Evolutionary conservation across 2,113 vertebrate species (phyloP).

Genomic region (Phaethon lepturus): DNA sequence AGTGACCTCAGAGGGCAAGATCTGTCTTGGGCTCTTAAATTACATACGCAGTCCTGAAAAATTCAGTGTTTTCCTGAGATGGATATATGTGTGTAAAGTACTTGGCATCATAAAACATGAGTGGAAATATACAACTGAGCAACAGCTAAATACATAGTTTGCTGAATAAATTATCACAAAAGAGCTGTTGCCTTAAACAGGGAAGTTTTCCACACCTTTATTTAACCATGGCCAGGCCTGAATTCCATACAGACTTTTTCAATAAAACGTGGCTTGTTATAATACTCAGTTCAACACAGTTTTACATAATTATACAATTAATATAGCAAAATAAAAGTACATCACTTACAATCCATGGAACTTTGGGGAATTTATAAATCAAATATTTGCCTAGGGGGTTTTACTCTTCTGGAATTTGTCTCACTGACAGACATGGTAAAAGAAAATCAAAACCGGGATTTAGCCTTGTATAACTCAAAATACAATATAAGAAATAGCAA

Average conservation of each 20-base stretch:
- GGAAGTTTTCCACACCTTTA: not conserved
- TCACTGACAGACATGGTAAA: not conserved
- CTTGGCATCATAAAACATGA: not conserved
- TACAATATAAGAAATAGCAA: not conserved
- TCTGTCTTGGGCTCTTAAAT: not conserved
- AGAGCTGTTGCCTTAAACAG: not conserved
- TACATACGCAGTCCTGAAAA: not conserved
- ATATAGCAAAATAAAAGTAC: not conserved
- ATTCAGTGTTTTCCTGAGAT: not conserved
- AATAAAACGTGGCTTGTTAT: not conserved
- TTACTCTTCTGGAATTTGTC: not conserved
- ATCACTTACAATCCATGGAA: not conserved
- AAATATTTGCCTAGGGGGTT: not conserved
- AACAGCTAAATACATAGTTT: not conserved
- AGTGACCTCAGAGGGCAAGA: not conserved
- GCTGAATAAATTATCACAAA: not conserved
- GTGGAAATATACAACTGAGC: not conserved
- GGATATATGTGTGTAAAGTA: not conserved
- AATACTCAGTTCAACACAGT: not conserved
- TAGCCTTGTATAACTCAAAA: not conserved
- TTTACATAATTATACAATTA: not conserved
- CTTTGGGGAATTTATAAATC: not conserved
- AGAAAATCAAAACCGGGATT: not conserved
- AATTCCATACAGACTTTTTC: not conserved
- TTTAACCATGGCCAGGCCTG: not conserved